Evolutionary conservation across 2,113 vertebrate genomes (phyloP).

Genomic region (Dermatemys mawii): DNA sequence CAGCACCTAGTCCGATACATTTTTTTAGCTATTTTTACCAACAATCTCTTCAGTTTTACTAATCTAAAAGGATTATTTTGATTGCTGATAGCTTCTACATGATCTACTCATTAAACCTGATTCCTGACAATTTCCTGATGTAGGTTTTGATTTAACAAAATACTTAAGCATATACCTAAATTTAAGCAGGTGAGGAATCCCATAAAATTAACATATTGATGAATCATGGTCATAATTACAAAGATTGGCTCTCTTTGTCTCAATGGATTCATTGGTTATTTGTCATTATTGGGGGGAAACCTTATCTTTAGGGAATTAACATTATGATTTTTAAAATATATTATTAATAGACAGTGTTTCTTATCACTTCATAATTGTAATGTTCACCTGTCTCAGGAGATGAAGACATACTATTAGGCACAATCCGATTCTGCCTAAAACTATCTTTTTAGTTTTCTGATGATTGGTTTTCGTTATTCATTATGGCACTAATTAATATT

Average conservation of each 20-base stretch:
- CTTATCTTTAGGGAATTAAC: conserved; percentile 24
- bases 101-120: accelerated
- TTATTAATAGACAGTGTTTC: not conserved
- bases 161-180: not conserved
- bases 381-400: conserved; percentile 12
- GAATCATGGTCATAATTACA: not conserved
- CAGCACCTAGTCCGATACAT: not conserved
- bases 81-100: not conserved
- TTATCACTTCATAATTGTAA: conserved; percentile 54
- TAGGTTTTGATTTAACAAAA: not conserved
- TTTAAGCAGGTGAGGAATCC: not conserved
- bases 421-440: not conserved
- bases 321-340: not conserved
- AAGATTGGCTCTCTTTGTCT: not conserved
- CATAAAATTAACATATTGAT: not conserved
- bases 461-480: conserved; percentile 30
- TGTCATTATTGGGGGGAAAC: not conserved
- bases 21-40: not conserved
- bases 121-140: not conserved
- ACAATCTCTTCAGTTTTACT: not conserved
- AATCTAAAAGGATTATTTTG: not conserved
- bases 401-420: conserved; percentile 40
- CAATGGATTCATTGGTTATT: not conserved
- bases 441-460: not conserved
- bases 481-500: conserved; percentile 62